Percentiles rank a stretch among this genome's conserved stretches.
Evolutionary conservation across 2,113 vertebrate genomes (phyloP).

Genomic region (Colossoma macropomum): DNA sequence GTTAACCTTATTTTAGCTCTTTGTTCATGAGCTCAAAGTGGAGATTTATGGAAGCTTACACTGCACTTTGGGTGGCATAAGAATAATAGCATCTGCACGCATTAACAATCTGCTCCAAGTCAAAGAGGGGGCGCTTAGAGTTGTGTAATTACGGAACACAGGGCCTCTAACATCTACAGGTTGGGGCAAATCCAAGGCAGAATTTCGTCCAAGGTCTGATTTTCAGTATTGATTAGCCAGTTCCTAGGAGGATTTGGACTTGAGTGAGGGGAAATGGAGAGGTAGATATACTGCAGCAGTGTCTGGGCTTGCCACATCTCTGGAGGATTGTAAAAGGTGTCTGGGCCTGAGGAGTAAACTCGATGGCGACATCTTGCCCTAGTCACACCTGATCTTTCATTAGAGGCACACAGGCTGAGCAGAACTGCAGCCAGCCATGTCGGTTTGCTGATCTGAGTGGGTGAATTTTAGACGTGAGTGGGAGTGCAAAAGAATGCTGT

Average conservation of each 20-base stretch:
- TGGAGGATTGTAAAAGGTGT: constrained; percentile 60
- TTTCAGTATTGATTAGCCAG: constrained; percentile 71
- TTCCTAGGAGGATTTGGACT: constrained; percentile 66
- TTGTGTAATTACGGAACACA: constrained; percentile 66
- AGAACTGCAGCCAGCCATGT: constrained; percentile 38
- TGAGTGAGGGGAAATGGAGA: constrained; percentile 74
- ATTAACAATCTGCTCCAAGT: constrained; percentile 65
- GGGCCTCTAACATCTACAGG: constrained; percentile 53
- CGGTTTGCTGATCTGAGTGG: constrained; percentile 35
- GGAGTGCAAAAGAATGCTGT: too few species aligned
- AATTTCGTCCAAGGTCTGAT: constrained; percentile 56
- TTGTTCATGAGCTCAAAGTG: constrained; percentile 47
- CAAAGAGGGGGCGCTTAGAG: constrained; percentile 62
- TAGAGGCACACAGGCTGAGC: constrained; percentile 18
- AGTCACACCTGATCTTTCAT: constrained; percentile 55
- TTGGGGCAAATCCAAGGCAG: constrained; percentile 48
- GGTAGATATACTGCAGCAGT: constrained; percentile 68
- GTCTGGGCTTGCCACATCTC: constrained; percentile 48
- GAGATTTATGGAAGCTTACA: constrained; percentile 62
- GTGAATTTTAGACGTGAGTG: not conserved
- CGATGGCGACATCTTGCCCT: not conserved
- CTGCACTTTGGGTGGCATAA: constrained; percentile 59
- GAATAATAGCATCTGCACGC: constrained; percentile 60
- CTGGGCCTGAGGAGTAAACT: constrained; percentile 62
- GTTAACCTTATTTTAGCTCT: constrained; percentile 62